Base-by-base conservation (phyloP, 2,113 vertebrate species). In the human (Homo sapiens) region DNA sequence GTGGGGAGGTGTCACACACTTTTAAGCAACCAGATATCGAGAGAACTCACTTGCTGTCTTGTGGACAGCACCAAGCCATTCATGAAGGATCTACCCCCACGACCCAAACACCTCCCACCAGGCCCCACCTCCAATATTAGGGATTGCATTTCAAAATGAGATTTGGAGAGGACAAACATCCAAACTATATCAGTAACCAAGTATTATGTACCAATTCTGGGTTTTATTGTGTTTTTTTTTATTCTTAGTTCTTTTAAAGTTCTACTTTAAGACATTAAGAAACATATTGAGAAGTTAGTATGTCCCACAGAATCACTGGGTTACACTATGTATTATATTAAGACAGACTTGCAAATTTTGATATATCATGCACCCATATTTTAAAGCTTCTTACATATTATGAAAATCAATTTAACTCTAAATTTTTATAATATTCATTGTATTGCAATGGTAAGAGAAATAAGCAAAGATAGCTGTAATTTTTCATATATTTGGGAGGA, bases 361-460 rank as follows among this genome's bases (percentile, higher is more conserved):
- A 94, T 43, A 78, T 94, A 59, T 82, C 13, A 70, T 22, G 57
- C 3, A 87, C 14, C 8, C 88, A n/a, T 35, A 83, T 76, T 89
- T 76, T 89, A n/a, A 91, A 88, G 48, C 25, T 82, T 92, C 75
- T 48, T 76, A 59, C 10, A 95, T 22, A 45, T 84, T 50, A 88
- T 45, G 43, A 43, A 79, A 94, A 92, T 82, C 52, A 92, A 79
- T 64, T 83, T 70, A 78, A 61, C 40, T 73, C 45, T 61, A 27
- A 20, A 89, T 84, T 84, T 96, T 30, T 43, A 78, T 89, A 83
- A 84, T 79, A 89, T 89, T 61, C n/a, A 72, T 38, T 79, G 92
- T 84, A 93, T 40, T 64, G 7, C 27, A 57, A 64, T 45, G 79
- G 18, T 79, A 93, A 93, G 68, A 90, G 50, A 95, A 78, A 52